Evolutionary conservation across 2,113 vertebrate species (phyloP).

Genomic region (Opisthocomus hoazin): DNA sequence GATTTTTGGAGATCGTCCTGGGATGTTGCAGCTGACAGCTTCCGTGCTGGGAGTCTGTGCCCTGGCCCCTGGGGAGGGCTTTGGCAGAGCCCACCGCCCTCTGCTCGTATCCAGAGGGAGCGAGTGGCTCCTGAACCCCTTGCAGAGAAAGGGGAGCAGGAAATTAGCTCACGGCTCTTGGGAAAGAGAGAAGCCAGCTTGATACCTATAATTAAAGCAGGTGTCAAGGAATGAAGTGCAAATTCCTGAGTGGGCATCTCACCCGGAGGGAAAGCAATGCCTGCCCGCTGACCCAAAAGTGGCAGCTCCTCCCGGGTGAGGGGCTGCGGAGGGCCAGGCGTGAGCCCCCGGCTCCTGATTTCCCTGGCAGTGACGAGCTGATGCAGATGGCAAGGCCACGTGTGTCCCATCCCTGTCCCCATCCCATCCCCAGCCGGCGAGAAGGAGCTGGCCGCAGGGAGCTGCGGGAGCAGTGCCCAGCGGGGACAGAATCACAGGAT

Average conservation of each 20-base stretch:
- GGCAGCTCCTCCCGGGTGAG: background rate
- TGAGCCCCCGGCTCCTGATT: background rate
- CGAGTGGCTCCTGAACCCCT: background rate
- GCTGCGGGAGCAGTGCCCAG: fast-evolving
- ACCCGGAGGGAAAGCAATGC: background rate
- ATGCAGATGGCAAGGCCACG: fast-evolving
- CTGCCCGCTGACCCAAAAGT: background rate
- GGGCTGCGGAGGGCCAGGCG: background rate
- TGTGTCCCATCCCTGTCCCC: background rate
- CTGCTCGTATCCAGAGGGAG: background rate
- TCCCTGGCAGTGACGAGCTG: fast-evolving
- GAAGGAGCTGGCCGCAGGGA: fast-evolving
- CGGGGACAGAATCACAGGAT: too few species aligned
- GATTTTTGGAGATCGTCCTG: background rate
- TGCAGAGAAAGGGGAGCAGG: background rate
- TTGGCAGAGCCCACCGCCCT: background rate
- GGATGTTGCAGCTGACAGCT: fast-evolving
- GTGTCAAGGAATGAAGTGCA: conserved; percentile 30
- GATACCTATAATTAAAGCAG: conserved; percentile 41
- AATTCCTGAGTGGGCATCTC: conserved; percentile 37
- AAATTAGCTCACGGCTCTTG: conserved; percentile 9
- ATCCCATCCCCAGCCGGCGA: background rate
- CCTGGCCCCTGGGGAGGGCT: background rate
- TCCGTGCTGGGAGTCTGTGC: background rate
- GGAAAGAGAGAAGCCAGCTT: background rate